A percentile compares a stretch with the other conserved stretches of the same genome.
Conservation (phyloP, 2,797 vertebrate species). For the Phaenicophaeus curvirostris region DNA sequence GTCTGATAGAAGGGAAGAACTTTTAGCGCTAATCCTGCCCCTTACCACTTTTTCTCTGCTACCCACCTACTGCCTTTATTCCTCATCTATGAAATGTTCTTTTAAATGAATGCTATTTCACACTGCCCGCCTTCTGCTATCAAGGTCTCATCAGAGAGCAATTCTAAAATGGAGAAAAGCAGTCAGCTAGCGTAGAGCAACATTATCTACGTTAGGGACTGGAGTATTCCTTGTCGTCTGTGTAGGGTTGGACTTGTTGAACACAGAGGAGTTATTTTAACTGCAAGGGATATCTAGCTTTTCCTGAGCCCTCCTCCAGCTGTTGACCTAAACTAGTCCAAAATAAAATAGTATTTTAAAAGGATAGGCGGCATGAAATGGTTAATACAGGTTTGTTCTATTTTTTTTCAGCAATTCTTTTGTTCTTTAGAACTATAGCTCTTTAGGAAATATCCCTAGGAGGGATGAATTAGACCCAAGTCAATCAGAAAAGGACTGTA, state of each 20-base stretch:
- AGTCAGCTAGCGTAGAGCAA: not conserved
- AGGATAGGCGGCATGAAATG: not conserved
- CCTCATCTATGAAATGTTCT: not conserved
- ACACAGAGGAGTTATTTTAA: not conserved
- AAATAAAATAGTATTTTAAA: not conserved
- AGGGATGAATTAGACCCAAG: not conserved
- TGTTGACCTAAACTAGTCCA: not conserved
- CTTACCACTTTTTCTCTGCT: not conserved
- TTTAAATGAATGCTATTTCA: constrained; percentile 23
- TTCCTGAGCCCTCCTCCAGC: not conserved
- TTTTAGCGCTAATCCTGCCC: not conserved
- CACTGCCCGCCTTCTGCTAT: not conserved
- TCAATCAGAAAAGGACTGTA: not conserved
- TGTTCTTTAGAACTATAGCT: not conserved
- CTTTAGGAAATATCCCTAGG: not conserved
- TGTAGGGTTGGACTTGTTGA: not conserved
- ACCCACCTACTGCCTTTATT: not conserved
- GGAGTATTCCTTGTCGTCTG: fast-evolving
- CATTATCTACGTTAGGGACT: not conserved
- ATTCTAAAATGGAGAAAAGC: not conserved
- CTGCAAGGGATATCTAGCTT: not conserved
- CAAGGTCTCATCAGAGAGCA: not conserved
- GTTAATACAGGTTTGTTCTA: not conserved
- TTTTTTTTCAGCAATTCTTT: not conserved
- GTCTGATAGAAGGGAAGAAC: not conserved